phyloP scores from a whole-genome alignment of 1,140 invertebrate species.

The Scylla paramamosain region DNA sequence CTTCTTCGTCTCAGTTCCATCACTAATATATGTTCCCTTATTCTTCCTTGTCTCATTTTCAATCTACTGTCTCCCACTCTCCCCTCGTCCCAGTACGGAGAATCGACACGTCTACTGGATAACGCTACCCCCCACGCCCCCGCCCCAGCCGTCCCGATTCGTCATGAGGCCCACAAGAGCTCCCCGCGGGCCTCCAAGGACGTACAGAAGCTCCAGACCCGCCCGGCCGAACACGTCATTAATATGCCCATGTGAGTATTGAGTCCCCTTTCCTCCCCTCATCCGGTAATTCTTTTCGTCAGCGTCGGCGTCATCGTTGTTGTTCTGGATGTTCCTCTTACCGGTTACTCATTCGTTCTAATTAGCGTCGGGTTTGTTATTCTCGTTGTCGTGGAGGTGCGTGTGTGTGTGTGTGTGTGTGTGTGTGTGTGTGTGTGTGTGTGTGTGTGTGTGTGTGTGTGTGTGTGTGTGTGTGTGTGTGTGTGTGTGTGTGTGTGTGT shows the following conservation, averaged over 20 bases:
- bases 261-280: background rate
- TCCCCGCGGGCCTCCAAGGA: background rate
- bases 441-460: background rate
- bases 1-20: background rate
- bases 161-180: background rate
- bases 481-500: constrained; percentile 46
- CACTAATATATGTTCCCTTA: background rate
- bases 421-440: too few species aligned
- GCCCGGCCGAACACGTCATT: constrained; percentile 24
- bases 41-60: background rate
- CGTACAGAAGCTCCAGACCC: background rate
- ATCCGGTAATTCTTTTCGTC: background rate
- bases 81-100: background rate
- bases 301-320: too few species aligned
- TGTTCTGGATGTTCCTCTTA: too few species aligned
- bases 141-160: background rate
- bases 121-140: background rate
- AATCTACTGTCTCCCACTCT: background rate
- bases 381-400: too few species aligned
- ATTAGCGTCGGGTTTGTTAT: too few species aligned
- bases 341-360: too few species aligned
- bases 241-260: constrained; percentile 55
- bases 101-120: constrained; percentile 27
- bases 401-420: too few species aligned
- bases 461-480: constrained; percentile 1